Percentiles rank a stretch among this genome's conserved stretches.
Evolutionary conservation across 1,140 invertebrate species (phyloP).

Genomic region (Drosophila insularis): DNA sequence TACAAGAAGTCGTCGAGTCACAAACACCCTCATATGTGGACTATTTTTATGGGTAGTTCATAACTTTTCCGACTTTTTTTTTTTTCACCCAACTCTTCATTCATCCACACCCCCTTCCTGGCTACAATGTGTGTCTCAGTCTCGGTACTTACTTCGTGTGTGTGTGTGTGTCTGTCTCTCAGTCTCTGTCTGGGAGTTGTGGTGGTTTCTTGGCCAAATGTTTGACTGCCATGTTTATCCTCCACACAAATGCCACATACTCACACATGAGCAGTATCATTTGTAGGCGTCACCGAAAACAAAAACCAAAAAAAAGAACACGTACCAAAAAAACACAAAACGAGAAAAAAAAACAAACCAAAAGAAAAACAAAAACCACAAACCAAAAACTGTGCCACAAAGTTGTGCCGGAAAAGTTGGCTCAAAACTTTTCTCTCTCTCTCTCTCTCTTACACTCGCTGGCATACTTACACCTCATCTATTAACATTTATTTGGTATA

Average conservation of each 20-base stretch:
- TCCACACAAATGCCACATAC: constrained; percentile 28
- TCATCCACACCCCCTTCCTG: neutral
- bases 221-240: constrained; percentile 70
- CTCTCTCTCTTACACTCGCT: constrained; percentile 18
- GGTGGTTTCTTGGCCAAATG: constrained; percentile 66
- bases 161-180: constrained; percentile 37
- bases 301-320: no score
- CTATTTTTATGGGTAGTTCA: constrained; percentile 52
- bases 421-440: constrained; percentile 18
- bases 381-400: constrained; percentile 63
- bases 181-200: constrained; percentile 43
- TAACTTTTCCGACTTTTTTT: constrained; percentile 33
- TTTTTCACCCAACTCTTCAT: neutral
- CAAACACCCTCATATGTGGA: constrained; percentile 5
- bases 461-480: neutral
- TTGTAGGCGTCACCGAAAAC: constrained; percentile 62
- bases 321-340: constrained; percentile 30
- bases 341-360: neutral
- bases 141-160: neutral
- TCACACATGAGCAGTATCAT: constrained; percentile 23
- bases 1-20: constrained; percentile 39
- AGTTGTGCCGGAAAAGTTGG: constrained; percentile 48
- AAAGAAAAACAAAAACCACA: constrained; percentile 8
- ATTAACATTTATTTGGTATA: neutral
- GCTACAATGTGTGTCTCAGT: constrained; percentile 2